Percentiles rank a stretch among this genome's conserved stretches.
Evolutionary conservation across 2,888 invertebrate genomes (phyloP).

Genomic region (Latheticus oryzae): DNA sequence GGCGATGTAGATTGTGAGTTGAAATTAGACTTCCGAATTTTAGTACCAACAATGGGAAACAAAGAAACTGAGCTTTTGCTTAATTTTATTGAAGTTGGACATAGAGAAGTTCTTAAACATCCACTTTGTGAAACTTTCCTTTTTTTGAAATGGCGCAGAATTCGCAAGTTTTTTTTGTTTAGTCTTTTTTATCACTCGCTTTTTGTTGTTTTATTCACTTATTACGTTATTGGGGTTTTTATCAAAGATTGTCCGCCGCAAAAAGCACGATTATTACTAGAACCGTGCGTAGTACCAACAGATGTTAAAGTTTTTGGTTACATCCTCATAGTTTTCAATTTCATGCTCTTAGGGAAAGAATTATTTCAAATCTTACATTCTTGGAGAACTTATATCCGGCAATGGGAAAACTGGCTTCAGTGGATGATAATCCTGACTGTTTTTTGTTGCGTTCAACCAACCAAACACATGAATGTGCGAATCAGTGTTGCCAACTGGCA

Average conservation of each 20-base stretch:
- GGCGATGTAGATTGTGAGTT: slow-evolving; percentile 89
- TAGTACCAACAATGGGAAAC: slow-evolving; percentile 73
- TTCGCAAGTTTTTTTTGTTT: slow-evolving; percentile 83
- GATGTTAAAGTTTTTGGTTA: slow-evolving; percentile 66
- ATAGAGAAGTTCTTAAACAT: slow-evolving; percentile 82
- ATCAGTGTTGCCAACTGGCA: slow-evolving; percentile 72
- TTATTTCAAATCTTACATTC: slow-evolving; percentile 81
- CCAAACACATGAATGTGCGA: slow-evolving; percentile 39
- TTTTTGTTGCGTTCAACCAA: slow-evolving; percentile 73
- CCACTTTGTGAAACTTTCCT: slow-evolving; percentile 88
- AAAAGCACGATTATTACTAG: slow-evolving; percentile 29
- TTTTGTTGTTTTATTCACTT: slow-evolving; percentile 80
- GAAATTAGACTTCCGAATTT: slow-evolving; percentile 73
- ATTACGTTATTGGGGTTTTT: slow-evolving; percentile 76
- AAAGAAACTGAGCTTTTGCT: slow-evolving; percentile 80
- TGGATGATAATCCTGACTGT: slow-evolving; percentile 81
- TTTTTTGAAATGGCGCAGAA: slow-evolving; percentile 84
- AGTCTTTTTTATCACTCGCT: slow-evolving; percentile 82
- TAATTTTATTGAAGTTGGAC: slow-evolving; percentile 83
- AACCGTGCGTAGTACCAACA: slow-evolving; percentile 53
- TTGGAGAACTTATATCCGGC: slow-evolving; percentile 77
- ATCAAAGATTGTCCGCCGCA: slow-evolving; percentile 65
- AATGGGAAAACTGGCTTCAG: slow-evolving; percentile 89
- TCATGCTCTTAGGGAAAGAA: slow-evolving; percentile 77
- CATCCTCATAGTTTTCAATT: slow-evolving; percentile 73